A percentile compares a stretch with the other conserved stretches of the same genome.
These are phyloP conservation scores for Nephrotoma guestfalica DNA, from an alignment of 2,888 invertebrate species.

Conservation along the genomic window DNA sequence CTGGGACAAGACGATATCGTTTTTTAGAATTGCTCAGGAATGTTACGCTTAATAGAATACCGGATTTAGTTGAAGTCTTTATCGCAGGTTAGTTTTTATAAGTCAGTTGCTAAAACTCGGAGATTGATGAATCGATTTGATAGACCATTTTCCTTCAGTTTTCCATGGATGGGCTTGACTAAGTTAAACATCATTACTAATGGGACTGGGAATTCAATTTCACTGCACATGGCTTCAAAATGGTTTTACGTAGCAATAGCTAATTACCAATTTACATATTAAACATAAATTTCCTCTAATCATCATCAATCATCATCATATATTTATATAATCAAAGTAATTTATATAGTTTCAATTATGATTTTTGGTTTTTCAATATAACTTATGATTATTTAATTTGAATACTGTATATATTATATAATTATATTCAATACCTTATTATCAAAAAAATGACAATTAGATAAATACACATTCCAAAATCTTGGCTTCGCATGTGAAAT, in stretches of 20 bases:
- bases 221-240: neutral
- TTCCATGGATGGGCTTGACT: neutral
- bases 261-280: neutral
- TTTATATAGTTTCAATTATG: neutral
- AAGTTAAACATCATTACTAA: neutral
- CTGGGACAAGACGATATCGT: no score
- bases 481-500: slow-evolving; percentile 10
- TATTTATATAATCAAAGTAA: neutral
- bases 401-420: neutral
- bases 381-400: neutral
- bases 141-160: neutral
- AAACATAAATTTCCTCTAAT: neutral
- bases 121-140: no score
- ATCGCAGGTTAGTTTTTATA: no score
- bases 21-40: no score
- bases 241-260: neutral
- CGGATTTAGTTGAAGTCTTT: no score
- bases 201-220: neutral
- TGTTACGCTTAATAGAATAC: no score
- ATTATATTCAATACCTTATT: neutral
- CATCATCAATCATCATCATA: neutral
- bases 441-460: slow-evolving; percentile 1
- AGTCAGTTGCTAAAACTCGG: no score
- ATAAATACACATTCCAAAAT: slow-evolving; percentile 1
- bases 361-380: neutral